Percentiles rank a stretch among this genome's conserved stretches.
These are phyloP conservation scores for rat (Rattus norvegicus) DNA, from an alignment of 2,113 vertebrate species.

Conservation along the genomic window GRCr8 NC_086026.1:57076501-57077000, in stretches of 20 bases:
- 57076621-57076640: neutral
- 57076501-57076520: neutral
- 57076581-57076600: neutral
- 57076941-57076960: neutral
- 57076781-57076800: neutral
- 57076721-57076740: neutral
- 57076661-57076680: neutral
- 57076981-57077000: neutral
- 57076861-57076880: neutral
- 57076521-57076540: neutral
- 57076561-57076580: neutral
- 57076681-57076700: neutral
- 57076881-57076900: accelerated
- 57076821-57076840: neutral
- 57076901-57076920: neutral
- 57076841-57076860: neutral
- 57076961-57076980: neutral
- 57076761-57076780: neutral
- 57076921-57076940: neutral
- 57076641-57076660: neutral
- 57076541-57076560: neutral
- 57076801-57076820: neutral
- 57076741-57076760: neutral
- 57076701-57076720: neutral
- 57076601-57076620: neutral